phyloP scores from a whole-genome alignment of 1,140 invertebrate genomes.

The Telenomus remus region DNA sequence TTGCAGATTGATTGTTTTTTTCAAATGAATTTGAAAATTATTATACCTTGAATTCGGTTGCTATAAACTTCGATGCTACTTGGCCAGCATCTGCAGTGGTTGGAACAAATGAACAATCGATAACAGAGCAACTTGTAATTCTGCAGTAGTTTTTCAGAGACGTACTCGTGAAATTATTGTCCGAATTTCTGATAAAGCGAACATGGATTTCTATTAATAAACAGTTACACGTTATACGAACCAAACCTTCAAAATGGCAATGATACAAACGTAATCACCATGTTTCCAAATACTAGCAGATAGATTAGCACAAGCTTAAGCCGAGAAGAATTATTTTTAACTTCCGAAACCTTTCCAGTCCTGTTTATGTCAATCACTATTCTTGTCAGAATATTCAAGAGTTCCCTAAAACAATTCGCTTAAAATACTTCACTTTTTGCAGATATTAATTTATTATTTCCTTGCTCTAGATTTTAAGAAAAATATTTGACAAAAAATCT shows the following conservation, averaged over 20 bases:
- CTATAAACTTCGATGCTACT: conserved; percentile 29
- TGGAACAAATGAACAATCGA: conserved; percentile 28
- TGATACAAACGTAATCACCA: conserved; percentile 21
- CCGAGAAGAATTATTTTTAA: no score
- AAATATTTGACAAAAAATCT: no score
- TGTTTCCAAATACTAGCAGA: conserved; percentile 6
- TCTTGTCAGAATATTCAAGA: no score
- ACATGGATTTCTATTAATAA: not conserved
- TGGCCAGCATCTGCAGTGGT: conserved; percentile 25
- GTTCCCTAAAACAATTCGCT: no score
- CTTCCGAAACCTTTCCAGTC: no score
- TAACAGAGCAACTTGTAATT: conserved; percentile 11
- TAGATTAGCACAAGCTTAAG: conserved; percentile 6
- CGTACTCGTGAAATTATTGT: conserved; percentile 9
- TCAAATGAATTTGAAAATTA: no score
- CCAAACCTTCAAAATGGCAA: no score
- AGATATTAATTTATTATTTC: no score
- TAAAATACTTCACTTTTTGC: no score
- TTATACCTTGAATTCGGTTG: conserved; percentile 24
- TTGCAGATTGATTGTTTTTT: no score
- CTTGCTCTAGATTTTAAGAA: no score
- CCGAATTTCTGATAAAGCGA: conserved; percentile 20
- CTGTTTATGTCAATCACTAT: no score
- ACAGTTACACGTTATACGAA: not conserved
- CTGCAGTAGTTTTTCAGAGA: conserved; percentile 20